These are phyloP conservation scores for Coreoperca whiteheadi DNA, from an alignment of 2,113 vertebrate genomes.

Conservation along the genomic window DNA sequence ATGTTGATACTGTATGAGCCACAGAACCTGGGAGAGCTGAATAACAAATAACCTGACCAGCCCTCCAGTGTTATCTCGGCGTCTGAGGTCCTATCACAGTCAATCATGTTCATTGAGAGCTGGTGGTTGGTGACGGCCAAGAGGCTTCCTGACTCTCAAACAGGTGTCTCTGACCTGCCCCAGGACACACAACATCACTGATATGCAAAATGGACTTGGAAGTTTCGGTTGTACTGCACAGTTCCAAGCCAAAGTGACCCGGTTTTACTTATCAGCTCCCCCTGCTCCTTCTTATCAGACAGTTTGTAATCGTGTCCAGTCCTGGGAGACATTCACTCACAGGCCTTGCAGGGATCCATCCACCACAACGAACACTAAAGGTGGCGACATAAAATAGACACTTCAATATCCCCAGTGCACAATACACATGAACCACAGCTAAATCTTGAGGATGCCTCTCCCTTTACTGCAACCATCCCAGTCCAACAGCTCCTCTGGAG, in stretches of 20 bases:
- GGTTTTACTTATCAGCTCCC: slow-evolving; percentile 76
- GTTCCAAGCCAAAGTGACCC: slow-evolving; percentile 57
- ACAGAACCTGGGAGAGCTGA: slow-evolving; percentile 52
- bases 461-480: slow-evolving; percentile 60
- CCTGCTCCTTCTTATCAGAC: slow-evolving; percentile 73
- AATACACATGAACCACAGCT: slow-evolving; percentile 52
- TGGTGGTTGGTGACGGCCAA: slow-evolving; percentile 51
- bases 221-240: slow-evolving; percentile 49
- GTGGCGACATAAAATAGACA: slow-evolving; percentile 56
- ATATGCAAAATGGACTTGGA: slow-evolving; percentile 71
- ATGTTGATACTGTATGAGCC: slow-evolving; percentile 51
- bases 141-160: slow-evolving; percentile 62
- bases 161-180: slow-evolving; percentile 64
- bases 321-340: slow-evolving; percentile 68
- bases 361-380: slow-evolving; percentile 60
- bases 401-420: slow-evolving; percentile 49
- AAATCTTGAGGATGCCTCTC: slow-evolving; percentile 46
- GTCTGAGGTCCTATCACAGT: slow-evolving; percentile 59
- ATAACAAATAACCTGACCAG: slow-evolving; percentile 64
- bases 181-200: slow-evolving; percentile 67
- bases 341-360: slow-evolving; percentile 59
- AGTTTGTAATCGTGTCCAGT: slow-evolving; percentile 75
- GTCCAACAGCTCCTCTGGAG: slow-evolving; percentile 46
- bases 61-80: slow-evolving; percentile 58
- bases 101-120: slow-evolving; percentile 59